Evolutionary conservation across 2,888 invertebrate species (phyloP).

Genomic region (Autographa pulchrina): DNA sequence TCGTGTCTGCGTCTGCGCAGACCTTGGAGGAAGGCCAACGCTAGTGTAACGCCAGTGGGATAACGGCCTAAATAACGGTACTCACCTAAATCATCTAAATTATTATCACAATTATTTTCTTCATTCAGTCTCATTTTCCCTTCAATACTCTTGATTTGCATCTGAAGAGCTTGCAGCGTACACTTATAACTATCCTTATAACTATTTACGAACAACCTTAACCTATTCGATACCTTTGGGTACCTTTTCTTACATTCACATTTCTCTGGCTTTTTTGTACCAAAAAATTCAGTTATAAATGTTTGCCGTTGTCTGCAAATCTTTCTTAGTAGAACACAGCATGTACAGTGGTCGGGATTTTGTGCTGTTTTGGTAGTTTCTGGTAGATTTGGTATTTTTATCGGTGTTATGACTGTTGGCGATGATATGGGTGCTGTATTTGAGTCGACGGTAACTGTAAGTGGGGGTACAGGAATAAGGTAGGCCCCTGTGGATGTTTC

Average conservation of each 20-base stretch:
- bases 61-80: no score
- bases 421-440: slow-evolving; percentile 59
- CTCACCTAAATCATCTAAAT: slow-evolving; percentile 73
- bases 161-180: slow-evolving; percentile 61
- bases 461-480: slow-evolving; percentile 66
- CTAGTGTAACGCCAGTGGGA: no score
- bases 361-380: slow-evolving; percentile 19
- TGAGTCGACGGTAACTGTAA: slow-evolving; percentile 60
- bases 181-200: slow-evolving; percentile 64
- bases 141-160: slow-evolving; percentile 52
- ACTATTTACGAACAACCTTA: slow-evolving; percentile 72
- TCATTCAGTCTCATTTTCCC: slow-evolving; percentile 20
- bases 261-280: slow-evolving; percentile 38
- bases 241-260: slow-evolving; percentile 74
- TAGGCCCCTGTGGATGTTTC: slow-evolving; percentile 67
- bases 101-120: slow-evolving; percentile 19
- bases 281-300: slow-evolving; percentile 78
- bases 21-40: no score
- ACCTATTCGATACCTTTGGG: slow-evolving; percentile 74
- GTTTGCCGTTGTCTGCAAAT: slow-evolving; percentile 72
- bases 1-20: no score
- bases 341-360: slow-evolving; percentile 72
- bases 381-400: slow-evolving; percentile 11
- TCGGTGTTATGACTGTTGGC: slow-evolving; percentile 23
- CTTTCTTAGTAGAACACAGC: slow-evolving; percentile 73